Evolutionary conservation across 23 tunicate species (phyloP), one percentile per base, ranked within the genome.

Genomic region (Styela plicata): DNA sequence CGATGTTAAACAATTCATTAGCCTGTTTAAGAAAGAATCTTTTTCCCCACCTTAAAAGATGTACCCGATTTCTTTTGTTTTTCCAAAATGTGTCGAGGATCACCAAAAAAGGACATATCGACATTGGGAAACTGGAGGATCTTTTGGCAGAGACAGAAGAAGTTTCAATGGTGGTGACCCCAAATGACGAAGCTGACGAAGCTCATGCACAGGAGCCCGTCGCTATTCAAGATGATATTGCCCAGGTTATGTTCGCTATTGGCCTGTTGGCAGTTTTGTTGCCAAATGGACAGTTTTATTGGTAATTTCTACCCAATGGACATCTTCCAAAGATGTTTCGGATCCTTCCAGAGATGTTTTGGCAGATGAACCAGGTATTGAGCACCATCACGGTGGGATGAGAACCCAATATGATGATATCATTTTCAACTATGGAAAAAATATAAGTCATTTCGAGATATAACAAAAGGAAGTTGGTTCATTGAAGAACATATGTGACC

Each of bases 321-420:
- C n/a, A n/a, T n/a, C n/a, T n/a, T n/a, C n/a, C n/a, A n/a, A n/a
- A n/a, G n/a, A n/a, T n/a, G n/a, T n/a, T n/a, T n/a, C n/a, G n/a
- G n/a, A n/a, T n/a, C n/a, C n/a, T n/a, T n/a, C n/a, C n/a, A n/a
- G n/a, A n/a, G n/a, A 44, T 44, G 57, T 44, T 44, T 13, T 13
- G 10, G 57, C n/a, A n/a, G n/a, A n/a, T n/a, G n/a, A 44, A 5
- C 10, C 7, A 44, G 13, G 10, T 5, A 13, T 7, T 44, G 7
- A 7, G 10, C 10, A 44, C 10, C 57, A 44, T 44, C 7, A 5
- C 13, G 57, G 57, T 5, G 57, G 13, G 7, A n/a, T n/a, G n/a
- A n/a, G 57, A 44, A 44, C 71, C 71, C 13, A 29, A 67, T 24
- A 67, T 67, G 71, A 19, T 67, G 71, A 29, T 67, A 67, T 67